Percentiles rank a stretch among this genome's conserved stretches.
Conservation (phyloP, 2,797 vertebrate species). For the Mormyrops boulengeri region DNA sequence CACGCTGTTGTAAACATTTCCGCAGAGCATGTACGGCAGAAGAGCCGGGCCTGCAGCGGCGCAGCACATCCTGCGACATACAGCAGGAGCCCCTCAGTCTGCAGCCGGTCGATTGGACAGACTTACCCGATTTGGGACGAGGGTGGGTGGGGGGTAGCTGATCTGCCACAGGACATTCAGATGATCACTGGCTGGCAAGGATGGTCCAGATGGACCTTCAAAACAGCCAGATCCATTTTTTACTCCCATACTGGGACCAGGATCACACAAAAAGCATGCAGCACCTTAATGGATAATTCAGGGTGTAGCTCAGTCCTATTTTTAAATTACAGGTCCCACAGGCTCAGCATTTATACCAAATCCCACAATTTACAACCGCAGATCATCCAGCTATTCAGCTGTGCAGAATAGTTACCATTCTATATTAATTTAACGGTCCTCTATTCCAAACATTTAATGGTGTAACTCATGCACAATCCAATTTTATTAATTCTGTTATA, state of each 20-base stretch:
- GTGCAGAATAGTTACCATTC: neutral
- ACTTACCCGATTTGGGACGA: neutral
- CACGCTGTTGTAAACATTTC: constrained; percentile 77
- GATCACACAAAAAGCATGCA: neutral
- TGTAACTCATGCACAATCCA: neutral
- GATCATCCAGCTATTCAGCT: neutral
- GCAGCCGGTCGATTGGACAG: constrained; percentile 25
- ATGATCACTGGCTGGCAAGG: neutral
- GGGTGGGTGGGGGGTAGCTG: neutral
- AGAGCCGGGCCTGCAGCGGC: constrained; percentile 36
- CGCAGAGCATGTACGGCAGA: constrained; percentile 58
- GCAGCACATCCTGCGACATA: constrained; percentile 35
- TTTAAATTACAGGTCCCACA: neutral
- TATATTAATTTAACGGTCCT: neutral
- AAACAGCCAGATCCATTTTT: neutral
- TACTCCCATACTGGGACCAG: neutral
- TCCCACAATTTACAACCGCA: neutral
- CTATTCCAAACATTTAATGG: neutral
- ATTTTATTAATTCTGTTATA: constrained; percentile 3
- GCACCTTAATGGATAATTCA: neutral
- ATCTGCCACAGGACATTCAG: neutral
- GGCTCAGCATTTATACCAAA: neutral
- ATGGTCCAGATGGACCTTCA: neutral
- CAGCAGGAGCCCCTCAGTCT: constrained; percentile 52
- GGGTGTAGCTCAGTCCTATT: neutral